Percentiles rank a stretch among this genome's conserved stretches.
phyloP scores from a whole-genome alignment of 1,140 invertebrate species.

The Popillia japonica region DNA sequence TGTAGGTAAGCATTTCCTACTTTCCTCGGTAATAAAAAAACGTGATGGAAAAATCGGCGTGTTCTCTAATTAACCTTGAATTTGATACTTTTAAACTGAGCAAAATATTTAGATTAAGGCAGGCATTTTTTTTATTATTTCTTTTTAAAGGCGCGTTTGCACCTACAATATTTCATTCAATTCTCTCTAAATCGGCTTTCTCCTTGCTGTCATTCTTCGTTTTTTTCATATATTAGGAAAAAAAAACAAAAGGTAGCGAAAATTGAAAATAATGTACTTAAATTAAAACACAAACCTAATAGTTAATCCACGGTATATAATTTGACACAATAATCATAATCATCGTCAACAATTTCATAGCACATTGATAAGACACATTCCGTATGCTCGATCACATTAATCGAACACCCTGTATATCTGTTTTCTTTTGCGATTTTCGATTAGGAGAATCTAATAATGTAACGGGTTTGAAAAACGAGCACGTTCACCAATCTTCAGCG shows the following conservation, averaged over 20 bases:
- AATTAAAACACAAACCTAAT: slow-evolving; percentile 21
- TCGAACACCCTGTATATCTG: slow-evolving; percentile 30
- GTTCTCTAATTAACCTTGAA: background rate
- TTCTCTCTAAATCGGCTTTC: background rate
- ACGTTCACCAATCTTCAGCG: slow-evolving; percentile 25
- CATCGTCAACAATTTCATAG: background rate
- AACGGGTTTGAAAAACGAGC: background rate
- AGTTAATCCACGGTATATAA: slow-evolving; percentile 27
- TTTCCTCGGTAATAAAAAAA: no score
- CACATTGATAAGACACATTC: slow-evolving; percentile 28
- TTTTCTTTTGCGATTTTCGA: background rate
- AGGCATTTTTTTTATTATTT: no score
- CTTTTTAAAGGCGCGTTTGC: background rate
- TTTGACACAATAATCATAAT: slow-evolving; percentile 26
- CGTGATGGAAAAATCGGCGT: background rate
- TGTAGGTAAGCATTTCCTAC: no score
- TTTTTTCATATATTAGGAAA: no score
- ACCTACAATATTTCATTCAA: background rate
- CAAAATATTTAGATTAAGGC: background rate
- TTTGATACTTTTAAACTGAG: background rate
- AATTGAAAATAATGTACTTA: background rate
- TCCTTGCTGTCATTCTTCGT: background rate
- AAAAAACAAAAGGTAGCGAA: background rate
- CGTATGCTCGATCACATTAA: slow-evolving; percentile 28
- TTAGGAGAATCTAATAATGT: background rate